A percentile compares a stretch with the other conserved stretches of the same genome.
phyloP scores from a whole-genome alignment of 2,113 vertebrate genomes.

The Hipposideros armiger region DNA sequence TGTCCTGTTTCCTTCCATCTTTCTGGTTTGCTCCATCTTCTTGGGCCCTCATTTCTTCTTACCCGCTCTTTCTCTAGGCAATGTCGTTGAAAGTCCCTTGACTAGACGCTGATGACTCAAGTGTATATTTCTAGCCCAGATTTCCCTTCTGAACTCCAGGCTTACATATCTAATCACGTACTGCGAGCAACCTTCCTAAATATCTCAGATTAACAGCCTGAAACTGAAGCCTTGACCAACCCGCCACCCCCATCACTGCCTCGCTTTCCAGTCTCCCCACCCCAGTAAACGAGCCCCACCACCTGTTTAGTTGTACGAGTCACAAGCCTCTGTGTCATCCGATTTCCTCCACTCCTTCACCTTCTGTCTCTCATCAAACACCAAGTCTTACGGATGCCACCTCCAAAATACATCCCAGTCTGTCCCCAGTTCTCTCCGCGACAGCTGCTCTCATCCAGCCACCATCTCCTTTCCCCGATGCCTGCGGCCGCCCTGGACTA shows the following conservation, averaged over 20 bases:
- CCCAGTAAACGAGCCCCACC: not conserved
- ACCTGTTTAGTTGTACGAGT: not conserved
- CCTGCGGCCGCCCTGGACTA: accelerated
- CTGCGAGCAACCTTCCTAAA: not conserved
- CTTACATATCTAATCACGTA: not conserved
- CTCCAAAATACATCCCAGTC: not conserved
- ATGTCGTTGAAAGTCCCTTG: conserved; percentile 13
- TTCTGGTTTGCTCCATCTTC: not conserved
- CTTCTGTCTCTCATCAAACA: not conserved
- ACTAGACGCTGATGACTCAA: not conserved
- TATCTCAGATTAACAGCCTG: not conserved
- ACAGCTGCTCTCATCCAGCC: not conserved
- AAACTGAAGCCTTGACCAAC: not conserved
- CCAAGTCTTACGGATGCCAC: not conserved
- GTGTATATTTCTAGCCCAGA: conserved; percentile 54
- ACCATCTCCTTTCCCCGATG: not conserved
- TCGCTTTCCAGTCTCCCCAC: not conserved
- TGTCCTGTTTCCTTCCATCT: not conserved
- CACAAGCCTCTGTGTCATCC: not conserved
- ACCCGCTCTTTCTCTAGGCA: not conserved
- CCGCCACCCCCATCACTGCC: not conserved
- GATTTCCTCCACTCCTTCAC: not conserved
- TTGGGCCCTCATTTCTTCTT: conserved; percentile 29
- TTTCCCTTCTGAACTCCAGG: conserved; percentile 28
- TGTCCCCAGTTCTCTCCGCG: not conserved